Conservation (phyloP, 30 jellyfish, hydroid and myxozoan genomes). For the Aurelia sp. region DNA sequence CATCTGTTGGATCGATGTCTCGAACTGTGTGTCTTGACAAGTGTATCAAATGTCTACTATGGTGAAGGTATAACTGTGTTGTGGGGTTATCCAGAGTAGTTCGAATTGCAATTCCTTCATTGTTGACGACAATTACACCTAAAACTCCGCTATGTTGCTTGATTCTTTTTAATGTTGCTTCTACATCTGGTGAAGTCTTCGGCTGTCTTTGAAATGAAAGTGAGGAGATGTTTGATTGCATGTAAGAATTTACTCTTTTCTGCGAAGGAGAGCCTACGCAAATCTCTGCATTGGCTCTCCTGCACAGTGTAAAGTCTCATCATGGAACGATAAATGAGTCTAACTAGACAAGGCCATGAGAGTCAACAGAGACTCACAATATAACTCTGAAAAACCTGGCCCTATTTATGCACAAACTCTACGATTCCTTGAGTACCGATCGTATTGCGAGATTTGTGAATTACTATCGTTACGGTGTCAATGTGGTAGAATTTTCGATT, state of each 20-base stretch:
- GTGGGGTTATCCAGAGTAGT: conserved; percentile 74
- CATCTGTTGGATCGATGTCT: conserved; percentile 72
- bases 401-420: not conserved
- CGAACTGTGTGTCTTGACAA: conserved; percentile 62
- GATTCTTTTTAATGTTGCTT: conserved; percentile 55
- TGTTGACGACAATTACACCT: conserved; percentile 69
- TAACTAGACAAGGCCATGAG: too few species aligned
- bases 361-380: too few species aligned
- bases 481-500: too few species aligned
- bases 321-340: too few species aligned
- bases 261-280: too few species aligned
- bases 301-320: too few species aligned
- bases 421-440: too few species aligned
- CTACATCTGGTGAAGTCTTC: conserved; percentile 62
- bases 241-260: too few species aligned
- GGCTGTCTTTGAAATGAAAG: conserved; percentile 24
- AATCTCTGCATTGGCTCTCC: too few species aligned
- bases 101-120: conserved; percentile 64
- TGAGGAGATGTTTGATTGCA: not conserved
- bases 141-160: conserved; percentile 66
- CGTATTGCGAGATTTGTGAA: too few species aligned
- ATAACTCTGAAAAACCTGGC: not conserved
- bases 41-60: conserved; percentile 31
- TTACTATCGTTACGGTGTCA: too few species aligned
- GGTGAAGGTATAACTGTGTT: conserved; percentile 45